A percentile compares a stretch with the other conserved stretches of the same genome.
Conservation (phyloP, 2,113 vertebrate genomes). For the Serinus canaria region DNA sequence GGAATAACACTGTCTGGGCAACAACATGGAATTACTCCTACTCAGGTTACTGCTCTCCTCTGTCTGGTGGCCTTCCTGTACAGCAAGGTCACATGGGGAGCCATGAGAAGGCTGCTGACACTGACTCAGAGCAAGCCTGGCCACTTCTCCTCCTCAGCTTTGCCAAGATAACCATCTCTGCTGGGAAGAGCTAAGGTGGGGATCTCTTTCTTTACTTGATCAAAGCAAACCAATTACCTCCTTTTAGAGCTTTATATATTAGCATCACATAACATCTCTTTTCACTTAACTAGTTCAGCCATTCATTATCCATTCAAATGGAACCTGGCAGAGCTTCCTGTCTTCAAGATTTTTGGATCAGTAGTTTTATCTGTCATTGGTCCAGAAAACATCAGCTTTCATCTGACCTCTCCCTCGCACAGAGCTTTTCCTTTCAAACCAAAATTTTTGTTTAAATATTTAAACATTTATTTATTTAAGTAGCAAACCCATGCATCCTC, state of each 20-base stretch:
- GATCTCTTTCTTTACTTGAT: slow-evolving; percentile 1
- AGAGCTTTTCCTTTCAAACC: neutral
- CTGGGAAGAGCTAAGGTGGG: neutral
- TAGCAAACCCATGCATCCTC: neutral
- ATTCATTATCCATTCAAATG: slow-evolving; percentile 12
- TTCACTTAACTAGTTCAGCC: slow-evolving; percentile 24
- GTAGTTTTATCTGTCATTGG: neutral
- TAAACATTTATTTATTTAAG: slow-evolving; percentile 14
- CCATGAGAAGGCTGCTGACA: neutral
- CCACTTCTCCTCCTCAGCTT: neutral
- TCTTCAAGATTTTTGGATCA: neutral
- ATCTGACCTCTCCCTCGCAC: neutral
- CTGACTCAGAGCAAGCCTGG: neutral
- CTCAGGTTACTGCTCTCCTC: neutral
- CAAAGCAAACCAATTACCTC: neutral
- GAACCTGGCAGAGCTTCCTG: slow-evolving; percentile 5
- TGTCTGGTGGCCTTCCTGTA: neutral
- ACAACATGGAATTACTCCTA: neutral
- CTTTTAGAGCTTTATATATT: neutral
- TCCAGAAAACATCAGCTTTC: slow-evolving; percentile 45
- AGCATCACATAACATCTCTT: neutral
- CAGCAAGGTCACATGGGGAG: neutral
- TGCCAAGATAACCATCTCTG: neutral
- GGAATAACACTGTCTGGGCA: neutral
- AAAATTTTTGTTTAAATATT: slow-evolving; percentile 19